These are phyloP conservation scores for Panulirus ornatus DNA, from an alignment of 1,140 invertebrate genomes.

Conservation along the genomic window DNA sequence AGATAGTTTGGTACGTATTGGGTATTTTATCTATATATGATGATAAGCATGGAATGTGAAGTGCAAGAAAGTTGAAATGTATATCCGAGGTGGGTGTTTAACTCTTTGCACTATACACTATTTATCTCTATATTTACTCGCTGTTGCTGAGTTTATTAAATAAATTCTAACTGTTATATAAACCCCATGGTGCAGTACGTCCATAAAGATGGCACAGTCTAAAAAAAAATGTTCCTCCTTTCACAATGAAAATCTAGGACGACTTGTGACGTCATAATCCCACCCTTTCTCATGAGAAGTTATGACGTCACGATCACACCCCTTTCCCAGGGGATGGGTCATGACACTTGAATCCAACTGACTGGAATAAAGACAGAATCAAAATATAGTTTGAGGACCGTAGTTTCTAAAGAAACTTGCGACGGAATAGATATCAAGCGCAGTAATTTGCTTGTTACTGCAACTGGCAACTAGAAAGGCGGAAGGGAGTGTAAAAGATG, in stretches of 20 bases:
- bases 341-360: background rate
- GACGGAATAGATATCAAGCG: no score
- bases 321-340: no score
- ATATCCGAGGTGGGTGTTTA: background rate
- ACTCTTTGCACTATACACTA: background rate
- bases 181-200: background rate
- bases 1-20: background rate
- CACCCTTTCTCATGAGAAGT: background rate
- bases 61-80: background rate
- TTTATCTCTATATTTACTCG: background rate
- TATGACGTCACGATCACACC: constrained; percentile 2
- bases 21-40: background rate
- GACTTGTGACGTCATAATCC: background rate
- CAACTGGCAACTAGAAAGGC: no score
- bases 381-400: no score
- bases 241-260: background rate
- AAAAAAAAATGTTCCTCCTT: background rate
- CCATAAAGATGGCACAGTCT: background rate
- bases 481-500: no score
- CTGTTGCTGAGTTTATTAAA: background rate
- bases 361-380: no score
- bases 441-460: no score
- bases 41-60: background rate
- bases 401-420: no score
- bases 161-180: background rate